Conservation (phyloP, 1,140 invertebrate genomes). For the Cataglyphis hispanica region DNA sequence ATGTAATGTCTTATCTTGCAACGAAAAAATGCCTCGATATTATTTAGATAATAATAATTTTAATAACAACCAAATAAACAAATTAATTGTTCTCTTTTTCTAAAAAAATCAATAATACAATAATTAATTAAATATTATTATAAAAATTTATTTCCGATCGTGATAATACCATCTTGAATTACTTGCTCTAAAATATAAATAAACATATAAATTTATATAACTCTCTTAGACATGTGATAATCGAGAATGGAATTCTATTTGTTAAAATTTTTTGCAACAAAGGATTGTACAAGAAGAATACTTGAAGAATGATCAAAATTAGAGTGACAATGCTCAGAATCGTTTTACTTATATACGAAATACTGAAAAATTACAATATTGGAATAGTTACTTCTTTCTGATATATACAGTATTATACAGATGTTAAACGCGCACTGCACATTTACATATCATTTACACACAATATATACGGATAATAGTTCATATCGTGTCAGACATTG, state of each 20-base stretch:
- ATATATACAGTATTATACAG: neutral
- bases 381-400: neutral
- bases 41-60: too few relatives aligned
- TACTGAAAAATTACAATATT: neutral
- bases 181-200: neutral
- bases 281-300: neutral
- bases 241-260: too few relatives aligned
- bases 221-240: neutral
- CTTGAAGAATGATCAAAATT: too few relatives aligned
- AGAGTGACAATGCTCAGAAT: neutral
- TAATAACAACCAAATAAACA: too few relatives aligned
- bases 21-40: too few relatives aligned
- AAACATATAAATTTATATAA: neutral
- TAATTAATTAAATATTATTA: too few relatives aligned
- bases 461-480: slow-evolving; percentile 10
- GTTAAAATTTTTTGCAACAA: neutral
- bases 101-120: too few relatives aligned
- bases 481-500: neutral
- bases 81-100: too few relatives aligned
- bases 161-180: too few relatives aligned
- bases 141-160: too few relatives aligned
- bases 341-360: neutral
- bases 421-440: neutral
- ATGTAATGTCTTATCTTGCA: neutral
- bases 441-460: slow-evolving; percentile 47